phyloP scores from a whole-genome alignment of 2,113 vertebrate genomes.

The Lonchura striata region DNA sequence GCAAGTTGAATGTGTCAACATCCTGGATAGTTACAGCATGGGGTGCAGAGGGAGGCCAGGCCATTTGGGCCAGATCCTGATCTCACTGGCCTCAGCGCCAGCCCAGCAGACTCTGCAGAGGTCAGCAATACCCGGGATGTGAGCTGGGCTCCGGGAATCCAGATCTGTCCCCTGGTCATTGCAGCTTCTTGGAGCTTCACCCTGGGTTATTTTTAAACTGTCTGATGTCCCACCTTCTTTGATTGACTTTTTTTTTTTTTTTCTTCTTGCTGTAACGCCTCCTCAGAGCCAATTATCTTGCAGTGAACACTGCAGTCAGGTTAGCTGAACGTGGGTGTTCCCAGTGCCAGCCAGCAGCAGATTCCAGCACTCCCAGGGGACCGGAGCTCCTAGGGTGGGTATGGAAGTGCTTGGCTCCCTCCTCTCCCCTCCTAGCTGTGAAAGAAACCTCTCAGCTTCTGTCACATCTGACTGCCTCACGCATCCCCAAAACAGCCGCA shows the following conservation, averaged over 20 bases:
- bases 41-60: slow-evolving; percentile 29
- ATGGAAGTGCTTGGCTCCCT: slow-evolving; percentile 54
- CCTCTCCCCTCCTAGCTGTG: slow-evolving; percentile 33
- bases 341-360: neutral
- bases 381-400: slow-evolving; percentile 18
- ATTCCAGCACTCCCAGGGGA: slow-evolving; percentile 36
- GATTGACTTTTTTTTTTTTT: neutral
- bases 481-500: slow-evolving; percentile 63
- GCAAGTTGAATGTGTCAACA: slow-evolving; percentile 66
- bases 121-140: neutral
- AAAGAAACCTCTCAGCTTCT: slow-evolving; percentile 49
- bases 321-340: slow-evolving; percentile 12
- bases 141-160: neutral
- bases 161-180: neutral
- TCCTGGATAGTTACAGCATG: slow-evolving; percentile 7
- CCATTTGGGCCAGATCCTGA: slow-evolving; percentile 7
- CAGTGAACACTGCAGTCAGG: neutral
- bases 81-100: neutral
- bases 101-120: neutral
- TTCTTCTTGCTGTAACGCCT: neutral
- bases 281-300: neutral
- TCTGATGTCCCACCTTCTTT: slow-evolving; percentile 10
- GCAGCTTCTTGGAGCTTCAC: neutral
- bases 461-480: slow-evolving; percentile 68
- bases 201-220: slow-evolving; percentile 23